These are phyloP conservation scores for Protomyctophum bolini DNA, from an alignment of 2,113 vertebrate genomes.

Conservation along the genomic window DNA sequence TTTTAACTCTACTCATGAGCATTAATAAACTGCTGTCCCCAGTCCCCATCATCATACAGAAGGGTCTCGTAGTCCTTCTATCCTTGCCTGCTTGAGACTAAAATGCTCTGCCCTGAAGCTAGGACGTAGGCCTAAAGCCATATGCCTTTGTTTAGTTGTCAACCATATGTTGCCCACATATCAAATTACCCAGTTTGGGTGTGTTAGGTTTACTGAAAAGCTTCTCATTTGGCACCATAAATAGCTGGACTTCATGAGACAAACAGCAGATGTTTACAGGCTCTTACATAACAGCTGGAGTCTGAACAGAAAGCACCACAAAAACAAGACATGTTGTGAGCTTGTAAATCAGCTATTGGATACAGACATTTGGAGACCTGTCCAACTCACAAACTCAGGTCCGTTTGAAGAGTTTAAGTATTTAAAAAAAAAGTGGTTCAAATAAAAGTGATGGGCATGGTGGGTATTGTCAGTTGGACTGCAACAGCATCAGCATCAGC, in stretches of 20 bases:
- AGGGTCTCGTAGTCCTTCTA: conserved; percentile 50
- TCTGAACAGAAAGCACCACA: too few species aligned
- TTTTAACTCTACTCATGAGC: conserved; percentile 4
- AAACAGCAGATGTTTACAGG: not conserved
- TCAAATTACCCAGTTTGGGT: conserved; percentile 45
- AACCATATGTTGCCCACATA: conserved; percentile 36
- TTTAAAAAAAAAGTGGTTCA: too few species aligned
- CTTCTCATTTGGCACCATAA: conserved; percentile 4
- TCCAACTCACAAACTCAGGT: too few species aligned
- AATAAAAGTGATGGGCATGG: too few species aligned
- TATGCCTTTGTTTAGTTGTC: conserved; percentile 13
- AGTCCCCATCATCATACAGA: conserved; percentile 48
- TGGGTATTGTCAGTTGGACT: too few species aligned
- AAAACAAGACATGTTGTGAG: too few species aligned
- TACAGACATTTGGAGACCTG: too few species aligned
- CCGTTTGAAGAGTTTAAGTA: too few species aligned
- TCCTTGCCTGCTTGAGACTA: conserved; percentile 56
- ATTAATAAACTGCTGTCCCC: not conserved
- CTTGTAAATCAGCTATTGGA: too few species aligned
- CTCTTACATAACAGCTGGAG: conserved; percentile 43
- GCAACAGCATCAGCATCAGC: too few species aligned
- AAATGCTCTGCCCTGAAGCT: conserved; percentile 61
- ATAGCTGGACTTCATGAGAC: not conserved
- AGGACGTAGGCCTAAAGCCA: conserved; percentile 19
- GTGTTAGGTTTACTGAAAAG: conserved; percentile 5